Percentiles rank a stretch among this genome's conserved stretches.
Conservation (phyloP, 2,888 invertebrate species). For the Diaprepes abbreviatus region DNA sequence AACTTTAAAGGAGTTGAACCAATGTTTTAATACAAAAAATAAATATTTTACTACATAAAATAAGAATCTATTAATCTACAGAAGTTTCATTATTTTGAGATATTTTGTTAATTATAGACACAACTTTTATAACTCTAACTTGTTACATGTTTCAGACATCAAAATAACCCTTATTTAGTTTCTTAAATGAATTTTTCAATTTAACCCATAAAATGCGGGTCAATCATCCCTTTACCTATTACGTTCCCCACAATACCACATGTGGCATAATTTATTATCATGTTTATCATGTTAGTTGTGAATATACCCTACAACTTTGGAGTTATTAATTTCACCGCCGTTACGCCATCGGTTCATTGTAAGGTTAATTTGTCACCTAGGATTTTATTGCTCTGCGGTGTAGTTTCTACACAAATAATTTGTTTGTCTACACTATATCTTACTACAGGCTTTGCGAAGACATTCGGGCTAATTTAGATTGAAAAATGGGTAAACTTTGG, state of each 20-base stretch:
- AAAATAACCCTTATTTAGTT: too few species aligned
- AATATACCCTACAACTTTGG: conserved; percentile 21
- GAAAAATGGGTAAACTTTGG: conserved; percentile 49
- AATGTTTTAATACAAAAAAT: too few species aligned
- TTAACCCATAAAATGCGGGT: too few species aligned
- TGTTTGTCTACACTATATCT: conserved; percentile 31
- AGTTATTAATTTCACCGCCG: conserved; percentile 42
- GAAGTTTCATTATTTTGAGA: too few species aligned
- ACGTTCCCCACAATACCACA: conserved; percentile 6
- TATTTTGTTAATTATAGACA: too few species aligned
- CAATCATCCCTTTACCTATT: not conserved
- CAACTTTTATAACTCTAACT: too few species aligned
- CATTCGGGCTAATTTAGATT: conserved; percentile 45
- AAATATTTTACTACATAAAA: too few species aligned
- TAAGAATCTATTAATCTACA: too few species aligned
- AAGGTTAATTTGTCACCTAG: conserved; percentile 49
- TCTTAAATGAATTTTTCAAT: too few species aligned
- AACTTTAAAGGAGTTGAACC: too few species aligned
- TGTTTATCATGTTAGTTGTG: conserved; percentile 22
- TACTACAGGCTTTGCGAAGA: conserved; percentile 35
- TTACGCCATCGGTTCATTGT: conserved; percentile 34
- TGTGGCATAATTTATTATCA: conserved; percentile 38
- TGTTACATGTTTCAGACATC: too few species aligned
- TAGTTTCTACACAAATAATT: conserved; percentile 41
- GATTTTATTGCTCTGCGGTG: conserved; percentile 42